These are phyloP conservation scores for Callithrix jacchus DNA, from an alignment of 2,113 vertebrate genomes.

Conservation along the genomic window DNA sequence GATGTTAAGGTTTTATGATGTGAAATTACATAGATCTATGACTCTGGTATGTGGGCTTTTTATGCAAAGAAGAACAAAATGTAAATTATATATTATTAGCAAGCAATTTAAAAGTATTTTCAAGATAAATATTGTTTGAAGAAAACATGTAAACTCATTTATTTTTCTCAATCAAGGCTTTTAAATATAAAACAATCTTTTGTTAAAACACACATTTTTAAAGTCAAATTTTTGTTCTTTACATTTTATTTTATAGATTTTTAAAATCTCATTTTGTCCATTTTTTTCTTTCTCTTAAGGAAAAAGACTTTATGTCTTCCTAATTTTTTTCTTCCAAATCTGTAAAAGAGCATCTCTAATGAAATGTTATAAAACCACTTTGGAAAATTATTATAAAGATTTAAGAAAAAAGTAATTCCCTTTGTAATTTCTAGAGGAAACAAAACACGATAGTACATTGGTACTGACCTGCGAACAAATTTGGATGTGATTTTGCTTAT, in stretches of 20 bases:
- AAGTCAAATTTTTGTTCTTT: not conserved
- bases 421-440: not conserved
- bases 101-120: not conserved
- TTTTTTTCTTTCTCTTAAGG: not conserved
- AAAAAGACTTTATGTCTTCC: not conserved
- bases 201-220: not conserved
- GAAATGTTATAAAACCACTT: not conserved
- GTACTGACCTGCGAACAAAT: slow-evolving; percentile 96
- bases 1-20: not conserved
- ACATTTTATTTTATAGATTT: not conserved
- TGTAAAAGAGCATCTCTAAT: not conserved
- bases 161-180: not conserved
- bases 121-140: not conserved
- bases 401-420: slow-evolving; percentile 14
- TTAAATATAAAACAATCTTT: not conserved
- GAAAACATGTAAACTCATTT: not conserved
- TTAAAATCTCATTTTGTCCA: not conserved
- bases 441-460: rapidly evolving
- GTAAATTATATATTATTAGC: not conserved
- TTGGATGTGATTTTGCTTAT: slow-evolving; percentile 99
- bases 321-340: not conserved
- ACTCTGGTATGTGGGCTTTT: not conserved
- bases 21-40: not conserved
- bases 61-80: not conserved
- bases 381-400: not conserved